Base-by-base conservation (phyloP, 2,888 invertebrate species). In the Himalopsyche tibetana region DNA sequence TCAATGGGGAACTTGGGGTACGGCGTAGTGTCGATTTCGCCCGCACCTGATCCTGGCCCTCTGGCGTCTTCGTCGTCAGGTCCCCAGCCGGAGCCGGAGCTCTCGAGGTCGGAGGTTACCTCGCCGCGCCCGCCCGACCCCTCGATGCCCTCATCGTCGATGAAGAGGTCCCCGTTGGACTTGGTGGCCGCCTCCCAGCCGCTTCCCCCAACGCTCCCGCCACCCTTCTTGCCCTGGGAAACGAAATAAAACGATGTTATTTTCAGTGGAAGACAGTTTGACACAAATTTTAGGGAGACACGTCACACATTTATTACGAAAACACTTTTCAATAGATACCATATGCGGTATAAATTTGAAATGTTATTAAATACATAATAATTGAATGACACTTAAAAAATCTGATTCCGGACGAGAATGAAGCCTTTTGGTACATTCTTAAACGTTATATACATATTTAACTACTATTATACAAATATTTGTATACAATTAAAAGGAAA, bases 31-130 rank as follows among this genome's bases (percentile, higher is more conserved):
- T 63, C 63, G 63, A 63, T 63, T 63, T n/a, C 63, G 19, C 63
- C 91, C 92, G 92, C 85, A 87, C 87, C 88, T 88, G 88, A 87
- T 69, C 88, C 89, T 63, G n/a, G 63, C 28, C 86, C 84, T 90
- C 91, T 90, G 84, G 93, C 94, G 90, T 95, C 96, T 91, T 97
- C 97, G 94, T 97, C 97, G 93, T 96, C 96, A 89, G 96, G 96
- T 89, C 97, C 97, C 93, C 95, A 95, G 89, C 97, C 97, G 91
- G 97, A 97, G 90, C 97, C 97, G 90, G 97, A 97, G 90, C 96
- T 96, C 93, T 97, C 97, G 89, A 95, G 92, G 92, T 97, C 96
- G 92, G 95, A 91, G 91, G 94, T 95, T 93, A 96, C 94, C 92
- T 95, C 95, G 88, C 94, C 94, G 89, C 94, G 93, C 89, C 94